Base-by-base conservation (phyloP, 2,797 vertebrate species). In the Pelobates cultripes region DNA sequence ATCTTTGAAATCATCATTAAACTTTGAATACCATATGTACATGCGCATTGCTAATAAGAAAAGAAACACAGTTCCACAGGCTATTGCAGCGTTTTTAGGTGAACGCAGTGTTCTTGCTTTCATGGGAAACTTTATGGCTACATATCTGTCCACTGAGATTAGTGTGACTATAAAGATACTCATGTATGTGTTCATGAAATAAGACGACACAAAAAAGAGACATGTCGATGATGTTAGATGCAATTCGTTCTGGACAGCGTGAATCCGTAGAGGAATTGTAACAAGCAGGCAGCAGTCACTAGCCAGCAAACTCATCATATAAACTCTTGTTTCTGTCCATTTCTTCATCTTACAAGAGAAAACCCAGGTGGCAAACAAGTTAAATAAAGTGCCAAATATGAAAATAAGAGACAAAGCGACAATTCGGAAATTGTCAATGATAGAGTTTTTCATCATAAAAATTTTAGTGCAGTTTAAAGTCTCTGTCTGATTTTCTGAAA, bases 201-300 rank as follows among this genome's bases (percentile, higher is more conserved):
- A 86, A 17, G 70, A 53, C 4, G 2, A 3, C 4, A 3, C 1
- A 45, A 75, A 9, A 10, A 3, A 57, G 13, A 4, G 9, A 3
- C 55, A 57, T 57, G 13, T 0, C 0, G 0, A 0, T 0, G 43
- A 68, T 7, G 8, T 73, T 1, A 15, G 75, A 0, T 1, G 0
- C 47, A 91, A 41, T 4, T 75, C 63, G 28, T 47, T 8, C 75
- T 88, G 89, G 73, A 86, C 77, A 17, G 92, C 83, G 10, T 83
- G 87, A 13, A 93, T 87, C 77, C 91, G 87, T 28, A 95, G 91
- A 0, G 96, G 96, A 17, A 97, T 87, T 83, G 89, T 91, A 40
- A 95, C 70, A 68, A 97, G 86, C 73, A 96, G 89, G 70, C 91
- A 71, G 41, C 87, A 88, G 84, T 86, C 85, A 3, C 87, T 85